These are phyloP conservation scores for Torymus tubicola DNA, from an alignment of 2,888 invertebrate species.

Conservation along the genomic window DNA sequence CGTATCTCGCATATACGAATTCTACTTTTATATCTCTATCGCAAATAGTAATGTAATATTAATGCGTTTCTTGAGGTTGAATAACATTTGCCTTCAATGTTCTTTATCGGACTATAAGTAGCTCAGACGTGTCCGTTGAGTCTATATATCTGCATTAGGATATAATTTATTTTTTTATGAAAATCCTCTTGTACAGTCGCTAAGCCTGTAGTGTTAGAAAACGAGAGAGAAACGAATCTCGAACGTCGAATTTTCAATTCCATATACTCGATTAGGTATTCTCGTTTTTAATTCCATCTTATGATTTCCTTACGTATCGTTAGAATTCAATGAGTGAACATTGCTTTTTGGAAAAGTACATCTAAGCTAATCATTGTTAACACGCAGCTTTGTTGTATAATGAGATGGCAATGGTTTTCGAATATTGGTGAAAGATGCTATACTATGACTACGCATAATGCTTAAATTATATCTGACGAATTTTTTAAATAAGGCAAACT, in stretches of 20 bases:
- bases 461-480: not conserved
- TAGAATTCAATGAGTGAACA: not conserved
- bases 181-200: constrained; percentile 33
- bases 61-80: constrained; percentile 33
- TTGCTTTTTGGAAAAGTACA: constrained; percentile 11
- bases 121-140: constrained; percentile 20
- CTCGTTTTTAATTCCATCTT: constrained; percentile 2
- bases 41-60: constrained; percentile 36
- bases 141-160: constrained; percentile 13
- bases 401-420: constrained; percentile 14
- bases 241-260: constrained; percentile 13
- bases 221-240: no score
- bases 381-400: constrained; percentile 15
- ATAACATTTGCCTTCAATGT: constrained; percentile 39
- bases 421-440: not conserved
- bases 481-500: not conserved
- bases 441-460: no score
- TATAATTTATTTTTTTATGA: constrained; percentile 50
- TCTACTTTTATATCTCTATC: constrained; percentile 51
- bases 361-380: constrained; percentile 21
- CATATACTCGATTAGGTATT: constrained; percentile 1
- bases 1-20: constrained; percentile 47
- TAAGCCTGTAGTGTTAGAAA: constrained; percentile 16
- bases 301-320: not conserved
- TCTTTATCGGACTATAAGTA: constrained; percentile 32